Evolutionary conservation across 2,797 vertebrate species (phyloP).

Genomic region (Gymnothorax reevesii): DNA sequence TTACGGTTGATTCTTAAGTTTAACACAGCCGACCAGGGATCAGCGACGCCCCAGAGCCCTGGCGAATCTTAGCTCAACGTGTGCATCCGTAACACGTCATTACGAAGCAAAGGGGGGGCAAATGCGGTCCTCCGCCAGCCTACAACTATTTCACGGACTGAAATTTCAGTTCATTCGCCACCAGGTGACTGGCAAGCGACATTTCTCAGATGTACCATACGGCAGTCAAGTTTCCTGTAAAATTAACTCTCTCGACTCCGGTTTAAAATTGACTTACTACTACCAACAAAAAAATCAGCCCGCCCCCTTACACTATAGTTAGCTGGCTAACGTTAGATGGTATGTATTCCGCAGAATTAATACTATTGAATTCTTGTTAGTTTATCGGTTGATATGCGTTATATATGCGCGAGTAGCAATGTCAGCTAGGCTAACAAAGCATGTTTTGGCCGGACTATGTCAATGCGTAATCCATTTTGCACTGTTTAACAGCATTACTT

Average conservation of each 20-base stretch:
- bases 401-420: background rate
- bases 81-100: conserved; percentile 36
- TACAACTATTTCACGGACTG: background rate
- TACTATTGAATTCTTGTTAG: background rate
- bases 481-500: too few relatives aligned
- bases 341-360: background rate
- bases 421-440: background rate
- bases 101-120: background rate
- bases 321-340: background rate
- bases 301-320: background rate
- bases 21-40: background rate
- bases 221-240: background rate
- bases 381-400: background rate
- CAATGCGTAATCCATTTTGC: too few relatives aligned
- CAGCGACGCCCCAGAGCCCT: background rate
- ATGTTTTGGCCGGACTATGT: background rate
- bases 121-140: background rate
- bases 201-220: background rate
- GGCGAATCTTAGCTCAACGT: conserved; percentile 7
- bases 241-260: background rate
- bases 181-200: background rate
- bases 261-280: background rate
- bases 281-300: background rate
- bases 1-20: background rate
- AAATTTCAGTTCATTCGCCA: background rate